Evolutionary conservation across 2,888 invertebrate species (phyloP).

Genomic region (Hofmannophila pseudospretella): DNA sequence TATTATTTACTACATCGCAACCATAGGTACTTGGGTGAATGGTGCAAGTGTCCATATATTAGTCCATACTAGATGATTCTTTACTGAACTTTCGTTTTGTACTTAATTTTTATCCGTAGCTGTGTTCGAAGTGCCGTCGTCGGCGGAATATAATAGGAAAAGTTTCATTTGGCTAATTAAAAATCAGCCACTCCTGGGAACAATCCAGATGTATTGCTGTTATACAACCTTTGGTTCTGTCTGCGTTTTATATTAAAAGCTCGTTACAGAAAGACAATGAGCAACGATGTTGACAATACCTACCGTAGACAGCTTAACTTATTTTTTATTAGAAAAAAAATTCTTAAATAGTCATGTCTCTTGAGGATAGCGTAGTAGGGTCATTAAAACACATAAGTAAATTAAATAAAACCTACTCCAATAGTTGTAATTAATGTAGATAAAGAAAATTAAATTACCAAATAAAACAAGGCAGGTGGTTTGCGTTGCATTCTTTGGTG

Average conservation of each 20-base stretch:
- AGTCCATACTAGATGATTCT: too few relatives aligned
- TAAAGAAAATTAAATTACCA: too few relatives aligned
- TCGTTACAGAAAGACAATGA: slow-evolving; percentile 48
- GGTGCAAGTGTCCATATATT: too few relatives aligned
- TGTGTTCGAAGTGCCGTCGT: slow-evolving; percentile 38
- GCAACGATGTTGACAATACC: slow-evolving; percentile 40
- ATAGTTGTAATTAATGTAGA: too few relatives aligned
- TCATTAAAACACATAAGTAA: too few relatives aligned
- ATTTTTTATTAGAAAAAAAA: too few relatives aligned
- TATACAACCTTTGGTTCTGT: slow-evolving; percentile 47
- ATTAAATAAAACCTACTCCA: slow-evolving; percentile 21
- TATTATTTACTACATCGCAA: too few relatives aligned
- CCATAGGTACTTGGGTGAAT: too few relatives aligned
- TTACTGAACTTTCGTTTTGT: slow-evolving; percentile 35
- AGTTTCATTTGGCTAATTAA: slow-evolving; percentile 74
- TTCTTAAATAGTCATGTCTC: too few relatives aligned
- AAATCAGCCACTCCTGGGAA: slow-evolving; percentile 60
- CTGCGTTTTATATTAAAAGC: slow-evolving; percentile 49
- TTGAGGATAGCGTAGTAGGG: not conserved
- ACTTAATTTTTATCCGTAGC: slow-evolving; percentile 59
- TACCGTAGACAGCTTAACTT: too few relatives aligned
- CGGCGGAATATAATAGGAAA: slow-evolving; percentile 62
- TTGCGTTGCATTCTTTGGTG: slow-evolving; percentile 13
- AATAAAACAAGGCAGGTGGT: slow-evolving; percentile 8
- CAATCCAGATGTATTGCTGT: slow-evolving; percentile 60